phyloP scores from a whole-genome alignment of 2,888 invertebrate genomes.

The Plebejus anna region DNA sequence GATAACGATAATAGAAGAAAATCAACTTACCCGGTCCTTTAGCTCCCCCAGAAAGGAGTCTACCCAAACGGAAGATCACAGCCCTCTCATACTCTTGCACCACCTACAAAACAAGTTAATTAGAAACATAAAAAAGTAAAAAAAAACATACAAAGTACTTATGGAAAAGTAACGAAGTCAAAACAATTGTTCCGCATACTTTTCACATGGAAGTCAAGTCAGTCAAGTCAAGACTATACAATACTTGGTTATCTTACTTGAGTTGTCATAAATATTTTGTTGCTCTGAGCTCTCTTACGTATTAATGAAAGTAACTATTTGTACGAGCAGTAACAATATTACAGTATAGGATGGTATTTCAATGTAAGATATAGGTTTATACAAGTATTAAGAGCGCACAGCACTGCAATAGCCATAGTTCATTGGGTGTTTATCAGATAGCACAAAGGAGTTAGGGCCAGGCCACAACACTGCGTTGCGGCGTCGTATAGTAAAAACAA shows the following conservation, averaged over 20 bases:
- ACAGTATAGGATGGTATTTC: not conserved
- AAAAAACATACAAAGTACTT: too few species aligned
- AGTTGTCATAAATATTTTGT: not conserved
- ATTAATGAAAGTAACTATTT: not conserved
- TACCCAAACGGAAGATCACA: conserved; percentile 95
- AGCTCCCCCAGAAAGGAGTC: conserved; percentile 93
- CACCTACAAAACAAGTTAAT: conserved; percentile 79
- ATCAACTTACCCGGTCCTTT: conserved; percentile 90
- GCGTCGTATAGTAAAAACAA: too few species aligned
- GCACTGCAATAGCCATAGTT: not conserved
- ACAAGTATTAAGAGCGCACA: not conserved
- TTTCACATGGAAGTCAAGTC: too few species aligned
- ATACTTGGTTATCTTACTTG: not conserved
- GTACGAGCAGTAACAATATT: not conserved
- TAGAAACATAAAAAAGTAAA: not conserved
- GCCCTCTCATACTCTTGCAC: conserved; percentile 98
- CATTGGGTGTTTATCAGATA: not conserved
- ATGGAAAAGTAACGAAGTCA: too few species aligned
- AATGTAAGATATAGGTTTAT: not conserved
- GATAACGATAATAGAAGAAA: not conserved
- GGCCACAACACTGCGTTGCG: too few species aligned
- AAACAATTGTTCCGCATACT: too few species aligned
- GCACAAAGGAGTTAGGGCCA: not conserved
- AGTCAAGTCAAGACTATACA: too few species aligned
- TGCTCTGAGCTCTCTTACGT: not conserved